A percentile compares a stretch with the other conserved stretches of the same genome.
Evolutionary conservation across 1,140 invertebrate genomes (phyloP).

Genomic region (Aphidius gifuensis): DNA sequence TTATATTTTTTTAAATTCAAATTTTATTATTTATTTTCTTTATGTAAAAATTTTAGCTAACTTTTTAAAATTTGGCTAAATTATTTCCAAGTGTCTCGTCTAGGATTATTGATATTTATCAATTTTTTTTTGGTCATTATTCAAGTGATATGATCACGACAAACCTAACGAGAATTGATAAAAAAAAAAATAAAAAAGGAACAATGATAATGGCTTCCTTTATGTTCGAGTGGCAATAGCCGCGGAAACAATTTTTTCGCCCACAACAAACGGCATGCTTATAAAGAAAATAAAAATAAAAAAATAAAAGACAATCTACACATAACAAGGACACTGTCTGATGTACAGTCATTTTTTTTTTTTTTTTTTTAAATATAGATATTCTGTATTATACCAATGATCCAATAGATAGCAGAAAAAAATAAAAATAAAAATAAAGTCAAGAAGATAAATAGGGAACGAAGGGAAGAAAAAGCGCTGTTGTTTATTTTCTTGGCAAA

Average conservation of each 20-base stretch:
- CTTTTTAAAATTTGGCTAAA: too few relatives aligned
- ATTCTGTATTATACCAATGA: constrained; percentile 4
- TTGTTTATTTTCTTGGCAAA: too few relatives aligned
- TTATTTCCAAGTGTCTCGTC: too few relatives aligned
- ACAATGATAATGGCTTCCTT: constrained; percentile 13
- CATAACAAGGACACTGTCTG: constrained; percentile 7
- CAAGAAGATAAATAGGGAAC: too few relatives aligned
- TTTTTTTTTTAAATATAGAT: background rate
- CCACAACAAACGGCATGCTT: constrained; percentile 5
- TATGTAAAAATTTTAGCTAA: too few relatives aligned
- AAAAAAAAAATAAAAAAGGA: background rate
- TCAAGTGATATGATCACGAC: constrained; percentile 2
- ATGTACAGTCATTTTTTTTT: background rate
- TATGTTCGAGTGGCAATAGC: constrained; percentile 14
- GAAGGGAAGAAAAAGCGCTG: too few relatives aligned
- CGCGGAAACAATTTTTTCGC: constrained; percentile 13
- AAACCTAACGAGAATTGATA: constrained; percentile 6
- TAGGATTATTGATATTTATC: too few relatives aligned
- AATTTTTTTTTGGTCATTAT: too few relatives aligned
- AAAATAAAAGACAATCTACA: background rate
- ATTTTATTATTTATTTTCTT: too few relatives aligned
- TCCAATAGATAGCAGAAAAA: constrained; percentile 7
- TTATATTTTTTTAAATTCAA: too few relatives aligned
- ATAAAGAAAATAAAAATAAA: background rate
- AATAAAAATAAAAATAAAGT: background rate